Conservation (phyloP, 1,140 invertebrate species). For the Drosophila biarmipes region DNA sequence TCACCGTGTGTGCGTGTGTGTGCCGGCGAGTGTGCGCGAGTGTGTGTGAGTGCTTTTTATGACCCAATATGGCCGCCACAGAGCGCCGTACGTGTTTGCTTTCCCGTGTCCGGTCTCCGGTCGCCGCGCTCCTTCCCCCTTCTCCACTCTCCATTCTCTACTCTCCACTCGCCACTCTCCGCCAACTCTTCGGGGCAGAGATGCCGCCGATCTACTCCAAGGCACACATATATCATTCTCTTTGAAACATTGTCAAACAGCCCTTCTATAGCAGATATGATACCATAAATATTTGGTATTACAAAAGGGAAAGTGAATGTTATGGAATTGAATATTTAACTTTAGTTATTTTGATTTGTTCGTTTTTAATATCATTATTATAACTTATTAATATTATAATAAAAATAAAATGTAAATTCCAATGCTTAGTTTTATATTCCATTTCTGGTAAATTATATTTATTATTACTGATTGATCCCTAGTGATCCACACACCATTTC, state of each 20-base stretch:
- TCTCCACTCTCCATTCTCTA: background rate
- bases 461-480: no score
- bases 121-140: slow-evolving; percentile 13
- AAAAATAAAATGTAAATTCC: no score
- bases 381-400: no score
- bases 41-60: slow-evolving; percentile 74
- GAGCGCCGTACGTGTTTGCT: slow-evolving; percentile 68
- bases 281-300: background rate
- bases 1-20: slow-evolving; percentile 26
- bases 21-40: slow-evolving; percentile 18
- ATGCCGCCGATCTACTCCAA: slow-evolving; percentile 13
- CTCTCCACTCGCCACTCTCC: background rate
- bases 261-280: background rate
- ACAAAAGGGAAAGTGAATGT: no score
- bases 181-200: slow-evolving; percentile 14
- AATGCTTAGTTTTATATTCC: no score
- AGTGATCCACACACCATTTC: no score
- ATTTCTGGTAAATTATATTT: no score
- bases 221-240: background rate
- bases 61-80: slow-evolving; percentile 80
- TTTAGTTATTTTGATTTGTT: no score
- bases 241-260: background rate
- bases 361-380: no score
- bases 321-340: no score
- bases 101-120: slow-evolving; percentile 40